Conservation (phyloP, 2,888 invertebrate genomes). For the Cerastis leucographa region DNA sequence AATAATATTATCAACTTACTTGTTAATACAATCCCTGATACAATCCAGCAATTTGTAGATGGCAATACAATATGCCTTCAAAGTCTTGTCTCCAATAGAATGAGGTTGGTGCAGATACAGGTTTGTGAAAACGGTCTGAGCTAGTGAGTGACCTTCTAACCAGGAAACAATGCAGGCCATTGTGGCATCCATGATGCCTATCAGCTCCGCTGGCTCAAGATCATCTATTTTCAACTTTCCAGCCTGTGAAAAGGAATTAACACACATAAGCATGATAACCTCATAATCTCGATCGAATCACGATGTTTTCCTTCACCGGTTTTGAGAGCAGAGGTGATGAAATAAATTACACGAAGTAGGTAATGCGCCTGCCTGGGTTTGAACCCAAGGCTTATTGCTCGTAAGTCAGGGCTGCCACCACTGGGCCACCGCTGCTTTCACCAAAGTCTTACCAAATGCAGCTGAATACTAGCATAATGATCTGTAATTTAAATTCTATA, state of each 20-base stretch:
- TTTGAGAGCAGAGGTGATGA: too few species aligned
- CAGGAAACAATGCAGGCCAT: conserved; percentile 98
- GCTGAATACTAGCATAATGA: background rate
- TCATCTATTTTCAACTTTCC: conserved; percentile 94
- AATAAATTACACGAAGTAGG: too few species aligned
- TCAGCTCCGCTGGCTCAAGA: conserved; percentile 94
- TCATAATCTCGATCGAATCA: too few species aligned
- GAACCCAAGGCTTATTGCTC: too few species aligned
- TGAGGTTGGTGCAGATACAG: conserved; percentile 98
- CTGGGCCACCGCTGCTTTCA: too few species aligned
- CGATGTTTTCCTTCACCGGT: too few species aligned
- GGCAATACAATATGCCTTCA: conserved; percentile 96
- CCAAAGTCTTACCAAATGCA: background rate
- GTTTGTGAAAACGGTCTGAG: conserved; percentile 99
- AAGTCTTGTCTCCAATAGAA: conserved; percentile 94
- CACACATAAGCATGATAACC: background rate
- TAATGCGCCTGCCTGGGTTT: too few species aligned
- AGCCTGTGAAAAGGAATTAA: conserved; percentile 85
- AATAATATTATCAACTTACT: conserved; percentile 88
- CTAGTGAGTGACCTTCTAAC: conserved; percentile 98
- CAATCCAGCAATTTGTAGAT: conserved; percentile 97
- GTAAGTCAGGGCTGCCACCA: too few species aligned
- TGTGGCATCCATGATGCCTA: conserved; percentile 98
- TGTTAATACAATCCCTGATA: conserved; percentile 96
- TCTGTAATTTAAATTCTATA: background rate